Conservation (phyloP, 2,888 invertebrate genomes). For the Harpalus rubripes region DNA sequence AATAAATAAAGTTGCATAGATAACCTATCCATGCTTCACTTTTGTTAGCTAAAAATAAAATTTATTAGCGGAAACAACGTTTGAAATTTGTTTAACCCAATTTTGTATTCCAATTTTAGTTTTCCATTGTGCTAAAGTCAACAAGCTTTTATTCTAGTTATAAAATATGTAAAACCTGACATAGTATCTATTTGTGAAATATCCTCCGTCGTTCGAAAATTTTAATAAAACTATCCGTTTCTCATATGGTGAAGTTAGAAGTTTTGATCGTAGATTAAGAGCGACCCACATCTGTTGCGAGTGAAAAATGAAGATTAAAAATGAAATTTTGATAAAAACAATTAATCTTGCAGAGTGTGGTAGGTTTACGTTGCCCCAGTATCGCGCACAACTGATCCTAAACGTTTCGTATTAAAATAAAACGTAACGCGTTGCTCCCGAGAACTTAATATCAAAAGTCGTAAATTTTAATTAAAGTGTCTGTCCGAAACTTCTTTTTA, state of each 20-base stretch:
- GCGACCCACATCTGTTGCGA: slow-evolving; percentile 8
- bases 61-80: too few relatives aligned
- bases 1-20: too few relatives aligned
- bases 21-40: too few relatives aligned
- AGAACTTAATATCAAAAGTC: slow-evolving; percentile 54
- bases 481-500: slow-evolving; percentile 55
- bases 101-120: too few relatives aligned
- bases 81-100: too few relatives aligned
- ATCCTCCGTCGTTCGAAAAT: not conserved
- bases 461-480: slow-evolving; percentile 64
- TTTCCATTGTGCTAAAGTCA: too few relatives aligned
- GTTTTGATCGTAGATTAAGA: not conserved
- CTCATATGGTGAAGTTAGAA: not conserved
- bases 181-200: not conserved
- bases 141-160: not conserved
- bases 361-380: not conserved
- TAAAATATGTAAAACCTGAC: not conserved
- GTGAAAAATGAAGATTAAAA: slow-evolving; percentile 25
- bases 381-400: slow-evolving; percentile 7
- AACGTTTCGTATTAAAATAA: slow-evolving; percentile 53
- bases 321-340: slow-evolving; percentile 32
- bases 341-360: slow-evolving; percentile 27
- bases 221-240: not conserved
- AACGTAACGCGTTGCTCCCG: slow-evolving; percentile 23
- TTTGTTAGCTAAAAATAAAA: too few relatives aligned